These are phyloP conservation scores for Dendroctonus ponderosae DNA, from an alignment of 1,140 invertebrate genomes.

Conservation along the genomic window DNA sequence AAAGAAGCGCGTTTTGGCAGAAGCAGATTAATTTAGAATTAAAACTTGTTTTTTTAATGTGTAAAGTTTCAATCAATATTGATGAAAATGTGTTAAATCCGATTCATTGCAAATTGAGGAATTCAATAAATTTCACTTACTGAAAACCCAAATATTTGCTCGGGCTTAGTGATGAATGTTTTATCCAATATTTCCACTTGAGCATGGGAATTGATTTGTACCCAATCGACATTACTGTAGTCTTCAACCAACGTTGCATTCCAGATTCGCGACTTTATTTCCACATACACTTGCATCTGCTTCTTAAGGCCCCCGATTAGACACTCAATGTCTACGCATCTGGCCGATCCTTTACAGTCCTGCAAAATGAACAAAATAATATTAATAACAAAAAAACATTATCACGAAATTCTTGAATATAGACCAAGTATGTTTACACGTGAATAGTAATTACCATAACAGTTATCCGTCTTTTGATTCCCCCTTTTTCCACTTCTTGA, in stretches of 20 bases:
- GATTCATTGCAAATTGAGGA: conserved; percentile 16
- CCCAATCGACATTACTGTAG: conserved; percentile 79
- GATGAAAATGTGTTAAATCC: conserved; percentile 1
- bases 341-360: conserved; percentile 61
- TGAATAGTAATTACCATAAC: conserved; percentile 25
- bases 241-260: conserved; percentile 87
- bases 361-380: conserved; percentile 9
- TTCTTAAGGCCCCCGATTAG: conserved; percentile 72
- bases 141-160: conserved; percentile 57
- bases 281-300: conserved; percentile 73
- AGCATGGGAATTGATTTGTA: conserved; percentile 77
- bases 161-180: conserved; percentile 70
- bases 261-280: conserved; percentile 81
- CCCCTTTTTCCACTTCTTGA: conserved; percentile 59
- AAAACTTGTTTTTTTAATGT: neutral
- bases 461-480: conserved; percentile 60
- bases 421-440: neutral
- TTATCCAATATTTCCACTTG: conserved; percentile 69
- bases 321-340: conserved; percentile 84
- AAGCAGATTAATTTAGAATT: neutral
- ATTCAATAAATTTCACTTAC: conserved; percentile 25
- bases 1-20: neutral
- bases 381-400: neutral
- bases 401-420: neutral
- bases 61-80: neutral